Conservation (phyloP, 2,888 invertebrate genomes). For the Helleia helle region DNA sequence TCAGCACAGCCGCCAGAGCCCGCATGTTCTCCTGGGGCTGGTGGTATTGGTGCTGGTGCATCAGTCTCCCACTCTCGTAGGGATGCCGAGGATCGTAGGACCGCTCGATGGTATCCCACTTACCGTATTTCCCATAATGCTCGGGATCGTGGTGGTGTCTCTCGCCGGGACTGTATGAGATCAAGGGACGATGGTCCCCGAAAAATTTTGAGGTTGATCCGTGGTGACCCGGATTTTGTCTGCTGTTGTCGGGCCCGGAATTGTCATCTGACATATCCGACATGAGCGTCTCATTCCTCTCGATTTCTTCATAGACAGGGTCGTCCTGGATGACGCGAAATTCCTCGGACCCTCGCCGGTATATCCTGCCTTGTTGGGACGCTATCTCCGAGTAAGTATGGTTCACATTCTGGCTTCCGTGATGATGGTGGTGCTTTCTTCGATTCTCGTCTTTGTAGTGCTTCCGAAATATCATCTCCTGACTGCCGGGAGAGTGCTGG, state of each 20-base stretch:
- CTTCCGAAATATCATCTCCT: conserved; percentile 61
- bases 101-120: conserved; percentile 69
- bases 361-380: conserved; percentile 61
- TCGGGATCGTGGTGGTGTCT: conserved; percentile 67
- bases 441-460: conserved; percentile 61
- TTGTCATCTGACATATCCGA: conserved; percentile 86
- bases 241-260: conserved; percentile 76
- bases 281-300: conserved; percentile 80
- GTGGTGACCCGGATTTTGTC: conserved; percentile 77
- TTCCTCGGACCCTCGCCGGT: conserved; percentile 70
- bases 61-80: conserved; percentile 66
- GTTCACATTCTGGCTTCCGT: conserved; percentile 75
- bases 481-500: conserved; percentile 62
- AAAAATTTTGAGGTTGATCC: conserved; percentile 79
- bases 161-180: conserved; percentile 83
- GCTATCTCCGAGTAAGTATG: conserved; percentile 86
- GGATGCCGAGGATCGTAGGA: conserved; percentile 58
- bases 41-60: conserved; percentile 57
- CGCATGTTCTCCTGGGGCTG: conserved; percentile 73
- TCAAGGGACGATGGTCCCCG: conserved; percentile 86
- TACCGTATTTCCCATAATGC: conserved; percentile 63
- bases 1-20: conserved; percentile 83
- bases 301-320: conserved; percentile 88
- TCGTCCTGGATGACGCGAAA: conserved; percentile 78
- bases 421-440: conserved; percentile 64